These are phyloP conservation scores for Acleris holmiana DNA, from an alignment of 2,888 invertebrate genomes.

Conservation along the genomic window DNA sequence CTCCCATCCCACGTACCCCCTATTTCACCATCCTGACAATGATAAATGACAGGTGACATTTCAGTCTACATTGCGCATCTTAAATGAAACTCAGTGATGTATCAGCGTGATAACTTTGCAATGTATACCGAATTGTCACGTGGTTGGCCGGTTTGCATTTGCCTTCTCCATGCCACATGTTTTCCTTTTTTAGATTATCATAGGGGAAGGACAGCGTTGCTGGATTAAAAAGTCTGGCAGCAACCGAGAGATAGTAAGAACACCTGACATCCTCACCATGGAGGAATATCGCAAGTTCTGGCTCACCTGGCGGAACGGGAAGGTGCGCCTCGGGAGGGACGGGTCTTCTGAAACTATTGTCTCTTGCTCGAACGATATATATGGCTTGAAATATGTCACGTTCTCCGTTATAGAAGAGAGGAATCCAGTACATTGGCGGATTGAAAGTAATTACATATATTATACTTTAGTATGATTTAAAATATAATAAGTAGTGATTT, in stretches of 20 bases:
- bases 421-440: constrained; percentile 42
- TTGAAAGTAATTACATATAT: constrained; percentile 16
- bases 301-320: constrained; percentile 76
- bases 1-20: too few species aligned
- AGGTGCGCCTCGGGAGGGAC: constrained; percentile 65
- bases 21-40: too few species aligned
- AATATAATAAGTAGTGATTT: too few species aligned
- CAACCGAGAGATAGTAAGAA: constrained; percentile 46
- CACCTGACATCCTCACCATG: constrained; percentile 71
- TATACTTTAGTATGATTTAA: too few species aligned
- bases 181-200: constrained; percentile 48
- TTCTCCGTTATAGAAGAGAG: constrained; percentile 40
- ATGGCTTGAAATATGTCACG: constrained; percentile 50
- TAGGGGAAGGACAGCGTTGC: constrained; percentile 49
- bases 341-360: constrained; percentile 61
- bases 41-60: too few species aligned
- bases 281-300: constrained; percentile 75
- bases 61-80: too few species aligned
- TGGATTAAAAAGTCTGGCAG: constrained; percentile 48
- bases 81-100: too few species aligned
- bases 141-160: too few species aligned
- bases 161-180: background rate
- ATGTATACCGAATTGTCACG: too few species aligned
- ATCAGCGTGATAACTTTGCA: too few species aligned
- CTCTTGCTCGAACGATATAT: constrained; percentile 41